Evolutionary conservation across 2,113 vertebrate species (phyloP).

Genomic region (Ammodramus savannarum): DNA sequence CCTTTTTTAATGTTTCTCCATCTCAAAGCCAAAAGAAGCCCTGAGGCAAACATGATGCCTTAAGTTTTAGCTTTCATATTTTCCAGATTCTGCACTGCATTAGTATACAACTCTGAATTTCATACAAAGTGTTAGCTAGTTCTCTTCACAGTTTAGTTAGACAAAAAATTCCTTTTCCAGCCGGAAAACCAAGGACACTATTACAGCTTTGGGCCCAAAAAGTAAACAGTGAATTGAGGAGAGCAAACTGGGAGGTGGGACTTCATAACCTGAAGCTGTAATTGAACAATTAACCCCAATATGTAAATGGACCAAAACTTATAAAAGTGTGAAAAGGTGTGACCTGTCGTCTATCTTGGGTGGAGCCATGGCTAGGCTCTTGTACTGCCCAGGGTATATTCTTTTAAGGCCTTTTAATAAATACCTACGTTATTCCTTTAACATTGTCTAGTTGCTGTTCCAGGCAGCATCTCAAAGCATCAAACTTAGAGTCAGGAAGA

Average conservation of each 20-base stretch:
- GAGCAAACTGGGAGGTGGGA: background rate
- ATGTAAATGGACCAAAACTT: background rate
- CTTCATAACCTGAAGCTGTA: background rate
- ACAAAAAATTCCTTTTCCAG: background rate
- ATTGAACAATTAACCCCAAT: background rate
- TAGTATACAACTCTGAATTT: background rate
- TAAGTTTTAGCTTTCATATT: background rate
- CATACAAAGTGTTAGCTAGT: background rate
- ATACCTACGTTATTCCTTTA: background rate
- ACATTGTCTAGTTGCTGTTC: background rate
- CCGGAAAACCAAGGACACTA: background rate
- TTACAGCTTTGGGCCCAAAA: background rate
- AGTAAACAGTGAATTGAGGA: background rate
- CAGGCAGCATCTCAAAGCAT: background rate
- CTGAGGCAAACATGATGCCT: background rate
- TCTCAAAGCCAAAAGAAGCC: background rate
- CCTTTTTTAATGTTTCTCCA: constrained; percentile 3
- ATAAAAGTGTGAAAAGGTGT: background rate
- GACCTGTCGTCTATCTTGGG: accelerated
- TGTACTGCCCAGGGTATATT: background rate
- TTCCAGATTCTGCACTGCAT: background rate
- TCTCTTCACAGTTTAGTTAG: background rate
- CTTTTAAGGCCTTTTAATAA: background rate
- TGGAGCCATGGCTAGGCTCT: background rate
- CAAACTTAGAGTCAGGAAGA: background rate